Base-by-base conservation (phyloP, 2,113 vertebrate genomes). In the Nerophis ophidion region DNA sequence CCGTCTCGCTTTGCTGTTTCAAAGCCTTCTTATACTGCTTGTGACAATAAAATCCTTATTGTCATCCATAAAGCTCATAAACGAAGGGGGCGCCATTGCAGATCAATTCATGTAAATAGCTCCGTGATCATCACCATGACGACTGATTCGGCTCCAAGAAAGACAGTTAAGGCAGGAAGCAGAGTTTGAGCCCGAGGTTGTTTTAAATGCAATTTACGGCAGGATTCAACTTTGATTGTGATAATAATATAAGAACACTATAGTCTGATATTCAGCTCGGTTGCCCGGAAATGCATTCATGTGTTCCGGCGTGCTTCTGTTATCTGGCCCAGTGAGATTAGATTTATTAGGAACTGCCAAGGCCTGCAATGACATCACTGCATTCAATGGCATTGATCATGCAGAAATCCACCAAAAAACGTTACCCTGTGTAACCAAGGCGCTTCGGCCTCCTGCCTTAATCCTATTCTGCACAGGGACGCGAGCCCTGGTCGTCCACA, bases 231-330 rank as follows among this genome's bases (percentile, higher is more conserved):
- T 49, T 48, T 36, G 15, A 60, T 19, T 35, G 15, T 38, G 58
- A 49, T 49, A 49, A 49, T 38, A 48, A 38, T 38, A 47, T 60
- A 38, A 49, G 47, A 60, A 60, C 46, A 60, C 46, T 45, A 45
- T 49, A 53, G n/a, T 35, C 35, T 45, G 60, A 60, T 71, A 11
- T 52, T 44, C 45, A 45, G 66, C 36, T 67, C 38, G 47, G 36
- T 51, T 65, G 57, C 58, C 49, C 19, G 55, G 7, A 60, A 46
- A 34, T 51, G 48, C 34, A 57, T 57, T 16, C 19, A 51, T 35
- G 12, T 17, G 8, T 45, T 35, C 53, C 16, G 55, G 52, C 12
- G 60, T 52, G 42, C 42, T 16, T 66, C 40, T 65, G 51, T 15
- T 40, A n/a, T 17, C 17, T 19, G 40, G 12, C 65, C 19, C 19